phyloP scores from a whole-genome alignment of 2,888 invertebrate genomes.

The Conus canariensis region DNA sequence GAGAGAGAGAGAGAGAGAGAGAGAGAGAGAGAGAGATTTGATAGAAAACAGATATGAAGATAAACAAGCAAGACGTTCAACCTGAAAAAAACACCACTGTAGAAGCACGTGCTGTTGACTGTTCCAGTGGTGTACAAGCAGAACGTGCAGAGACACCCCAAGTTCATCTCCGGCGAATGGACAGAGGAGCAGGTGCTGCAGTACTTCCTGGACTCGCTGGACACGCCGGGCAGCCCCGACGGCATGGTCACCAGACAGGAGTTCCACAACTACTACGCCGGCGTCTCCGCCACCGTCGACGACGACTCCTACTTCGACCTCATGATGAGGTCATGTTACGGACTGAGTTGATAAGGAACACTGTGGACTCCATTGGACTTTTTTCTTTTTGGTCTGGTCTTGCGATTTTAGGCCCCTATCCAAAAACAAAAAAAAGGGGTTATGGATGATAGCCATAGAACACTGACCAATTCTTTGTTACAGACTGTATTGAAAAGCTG shows the following conservation, averaged over 20 bases:
- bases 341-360: constrained; percentile 54
- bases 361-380: not conserved
- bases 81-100: no score
- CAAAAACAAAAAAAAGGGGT: no score
- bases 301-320: constrained; percentile 74
- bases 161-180: constrained; percentile 72
- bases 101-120: not conserved
- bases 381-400: no score
- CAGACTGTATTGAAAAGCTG: not conserved
- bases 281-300: constrained; percentile 71
- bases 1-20: not conserved
- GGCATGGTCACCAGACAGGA: constrained; percentile 73
- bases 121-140: constrained; percentile 70
- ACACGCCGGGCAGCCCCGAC: constrained; percentile 73
- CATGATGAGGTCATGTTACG: constrained; percentile 71
- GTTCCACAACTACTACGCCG: constrained; percentile 73
- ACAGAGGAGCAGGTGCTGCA: constrained; percentile 71
- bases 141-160: constrained; percentile 71
- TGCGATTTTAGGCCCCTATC: not conserved
- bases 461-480: no score
- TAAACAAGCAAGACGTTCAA: not conserved
- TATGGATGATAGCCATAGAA: no score
- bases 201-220: constrained; percentile 72
- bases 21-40: not conserved
- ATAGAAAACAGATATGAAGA: not conserved